A percentile compares a stretch with the other conserved stretches of the same genome.
Conservation (phyloP, 2,797 vertebrate genomes). For the Poecilia wingei region DNA sequence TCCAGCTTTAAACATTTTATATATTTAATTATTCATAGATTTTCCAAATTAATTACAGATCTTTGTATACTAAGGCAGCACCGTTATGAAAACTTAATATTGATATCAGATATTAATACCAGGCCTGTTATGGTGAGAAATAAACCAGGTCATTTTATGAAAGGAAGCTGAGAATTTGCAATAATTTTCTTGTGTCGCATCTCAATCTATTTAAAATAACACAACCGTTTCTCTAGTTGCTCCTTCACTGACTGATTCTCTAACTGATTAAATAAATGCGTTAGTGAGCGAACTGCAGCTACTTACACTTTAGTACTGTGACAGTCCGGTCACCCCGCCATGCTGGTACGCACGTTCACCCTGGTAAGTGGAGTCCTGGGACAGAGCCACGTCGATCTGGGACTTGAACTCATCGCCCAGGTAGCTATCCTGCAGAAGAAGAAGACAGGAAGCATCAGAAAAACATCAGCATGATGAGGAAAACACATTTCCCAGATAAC, state of each 20-base stretch:
- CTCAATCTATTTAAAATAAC: too few relatives aligned
- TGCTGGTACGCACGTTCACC: slow-evolving; percentile 99
- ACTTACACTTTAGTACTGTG: slow-evolving; percentile 99
- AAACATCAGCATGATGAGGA: neutral
- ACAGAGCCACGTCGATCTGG: slow-evolving; percentile 98
- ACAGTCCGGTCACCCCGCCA: slow-evolving; percentile 98
- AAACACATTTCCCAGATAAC: neutral
- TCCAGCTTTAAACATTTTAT: neutral
- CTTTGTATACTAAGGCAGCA: neutral
- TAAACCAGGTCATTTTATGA: too few relatives aligned
- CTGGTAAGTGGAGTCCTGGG: slow-evolving; percentile 99
- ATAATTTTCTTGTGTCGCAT: too few relatives aligned
- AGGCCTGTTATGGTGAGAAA: too few relatives aligned
- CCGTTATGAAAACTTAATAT: too few relatives aligned
- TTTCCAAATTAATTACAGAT: neutral
- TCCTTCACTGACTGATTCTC: neutral
- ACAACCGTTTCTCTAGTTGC: neutral
- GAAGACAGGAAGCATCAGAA: slow-evolving; percentile 1
- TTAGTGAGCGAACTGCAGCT: neutral
- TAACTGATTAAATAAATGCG: neutral
- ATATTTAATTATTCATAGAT: neutral
- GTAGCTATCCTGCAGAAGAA: slow-evolving; percentile 91
- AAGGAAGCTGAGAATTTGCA: too few relatives aligned
- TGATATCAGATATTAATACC: too few relatives aligned
- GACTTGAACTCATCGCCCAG: slow-evolving; percentile 99